A percentile compares a stretch with the other conserved stretches of the same genome.
Conservation (phyloP, 2,888 invertebrate genomes). For the Ametastegia equiseti region DNA sequence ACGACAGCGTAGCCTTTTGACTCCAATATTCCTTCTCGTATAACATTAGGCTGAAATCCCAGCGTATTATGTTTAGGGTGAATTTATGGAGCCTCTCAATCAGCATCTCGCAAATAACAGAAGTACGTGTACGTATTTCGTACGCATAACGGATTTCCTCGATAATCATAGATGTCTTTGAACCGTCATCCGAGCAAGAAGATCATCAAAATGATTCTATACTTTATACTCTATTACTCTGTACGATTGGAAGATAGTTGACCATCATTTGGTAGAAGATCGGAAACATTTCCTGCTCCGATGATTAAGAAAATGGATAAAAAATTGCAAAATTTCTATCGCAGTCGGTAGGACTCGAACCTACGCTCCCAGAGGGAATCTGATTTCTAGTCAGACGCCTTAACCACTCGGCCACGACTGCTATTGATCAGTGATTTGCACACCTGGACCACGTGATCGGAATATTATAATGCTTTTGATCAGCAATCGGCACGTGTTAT, state of each 20-base stretch:
- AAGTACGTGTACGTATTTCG: neutral
- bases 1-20: neutral
- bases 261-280: neutral
- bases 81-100: neutral
- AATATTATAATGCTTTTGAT: neutral
- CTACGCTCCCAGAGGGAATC: constrained; percentile 94
- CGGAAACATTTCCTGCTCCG: neutral
- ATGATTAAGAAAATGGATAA: too few relatives aligned
- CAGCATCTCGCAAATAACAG: neutral
- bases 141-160: neutral
- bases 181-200: neutral
- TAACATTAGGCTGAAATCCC: neutral
- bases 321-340: constrained; percentile 71
- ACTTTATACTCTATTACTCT: too few relatives aligned
- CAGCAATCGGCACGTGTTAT: neutral
- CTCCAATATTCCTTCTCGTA: neutral
- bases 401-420: constrained; percentile 49
- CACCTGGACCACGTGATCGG: constrained; percentile 23
- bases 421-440: neutral
- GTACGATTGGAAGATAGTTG: neutral
- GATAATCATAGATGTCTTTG: too few relatives aligned
- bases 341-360: constrained; percentile 94
- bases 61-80: neutral
- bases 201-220: neutral
- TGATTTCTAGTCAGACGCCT: constrained; percentile 94